A percentile compares a stretch with the other conserved stretches of the same genome.
Conservation (phyloP, 2,888 invertebrate genomes). For the Macrophya annulata region DNA sequence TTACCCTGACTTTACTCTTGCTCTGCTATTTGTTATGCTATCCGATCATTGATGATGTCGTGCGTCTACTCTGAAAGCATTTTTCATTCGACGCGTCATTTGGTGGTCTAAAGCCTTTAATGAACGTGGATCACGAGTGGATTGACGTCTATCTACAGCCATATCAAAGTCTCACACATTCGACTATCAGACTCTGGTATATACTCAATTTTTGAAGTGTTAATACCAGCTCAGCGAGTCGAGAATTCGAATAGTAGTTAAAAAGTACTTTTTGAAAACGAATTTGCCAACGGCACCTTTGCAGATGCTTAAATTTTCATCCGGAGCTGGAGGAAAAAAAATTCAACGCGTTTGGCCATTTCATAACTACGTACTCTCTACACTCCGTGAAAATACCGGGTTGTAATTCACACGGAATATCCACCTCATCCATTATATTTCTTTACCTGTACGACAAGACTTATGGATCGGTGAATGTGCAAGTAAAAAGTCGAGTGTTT, state of each 20-base stretch:
- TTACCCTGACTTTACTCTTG: neutral
- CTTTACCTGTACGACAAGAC: slow-evolving; percentile 18
- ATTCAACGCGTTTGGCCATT: neutral
- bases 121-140: slow-evolving; percentile 22
- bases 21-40: neutral
- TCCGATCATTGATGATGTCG: slow-evolving; percentile 44
- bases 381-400: neutral
- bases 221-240: neutral
- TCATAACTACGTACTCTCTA: neutral
- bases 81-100: slow-evolving; percentile 48
- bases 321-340: too few relatives aligned
- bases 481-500: neutral
- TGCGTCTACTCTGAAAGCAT: slow-evolving; percentile 30
- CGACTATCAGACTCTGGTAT: neutral
- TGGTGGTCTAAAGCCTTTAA: slow-evolving; percentile 20
- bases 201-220: too few relatives aligned
- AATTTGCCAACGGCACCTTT: neutral
- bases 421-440: slow-evolving; percentile 20
- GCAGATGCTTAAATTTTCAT: neutral
- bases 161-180: neutral
- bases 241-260: neutral
- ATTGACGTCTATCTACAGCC: neutral
- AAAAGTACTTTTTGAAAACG: neutral
- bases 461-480: neutral
- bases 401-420: neutral